A percentile compares a stretch with the other conserved stretches of the same genome.
Conservation (phyloP, 1,140 invertebrate species). For the Caenorhabditis brenneri region DNA sequence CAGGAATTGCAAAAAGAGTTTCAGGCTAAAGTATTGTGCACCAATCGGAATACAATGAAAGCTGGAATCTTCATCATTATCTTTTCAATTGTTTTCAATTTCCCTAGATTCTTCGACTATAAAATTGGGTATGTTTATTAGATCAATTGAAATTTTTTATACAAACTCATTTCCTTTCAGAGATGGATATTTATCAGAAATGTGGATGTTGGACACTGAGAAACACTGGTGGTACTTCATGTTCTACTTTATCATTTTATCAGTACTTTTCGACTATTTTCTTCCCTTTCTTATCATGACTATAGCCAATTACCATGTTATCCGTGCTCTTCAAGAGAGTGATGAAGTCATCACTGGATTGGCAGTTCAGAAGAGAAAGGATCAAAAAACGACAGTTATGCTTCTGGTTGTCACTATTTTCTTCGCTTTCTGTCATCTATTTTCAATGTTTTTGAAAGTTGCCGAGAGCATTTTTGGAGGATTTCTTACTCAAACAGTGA, state of each 20-base stretch:
- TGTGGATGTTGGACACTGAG: slow-evolving; percentile 30
- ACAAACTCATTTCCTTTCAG: not conserved
- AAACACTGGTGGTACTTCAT: slow-evolving; percentile 41
- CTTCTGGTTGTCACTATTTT: slow-evolving; percentile 18
- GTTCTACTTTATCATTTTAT: slow-evolving; percentile 23
- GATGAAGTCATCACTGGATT: slow-evolving; percentile 29
- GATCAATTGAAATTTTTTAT: too few species aligned
- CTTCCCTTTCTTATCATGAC: slow-evolving; percentile 24
- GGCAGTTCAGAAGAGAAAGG: slow-evolving; percentile 17
- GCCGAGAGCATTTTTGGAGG: slow-evolving; percentile 29
- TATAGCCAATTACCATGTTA: slow-evolving; percentile 25
- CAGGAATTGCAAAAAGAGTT: not conserved
- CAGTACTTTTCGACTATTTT: slow-evolving; percentile 9
- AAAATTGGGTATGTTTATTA: slow-evolving; percentile 6
- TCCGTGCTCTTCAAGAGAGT: slow-evolving; percentile 15
- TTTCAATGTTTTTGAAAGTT: slow-evolving; percentile 35
- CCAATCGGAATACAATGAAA: slow-evolving; percentile 15
- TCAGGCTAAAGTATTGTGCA: slow-evolving; percentile 1
- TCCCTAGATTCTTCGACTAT: slow-evolving; percentile 20
- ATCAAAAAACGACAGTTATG: slow-evolving; percentile 24
- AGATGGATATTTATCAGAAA: slow-evolving; percentile 31
- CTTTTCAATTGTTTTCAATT: slow-evolving; percentile 11
- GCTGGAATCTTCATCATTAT: slow-evolving; percentile 26
- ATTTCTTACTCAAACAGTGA: slow-evolving; percentile 24
- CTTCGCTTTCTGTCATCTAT: slow-evolving; percentile 26